Conservation (phyloP, 2,113 vertebrate genomes). For the Paedocypris sp. region DNA sequence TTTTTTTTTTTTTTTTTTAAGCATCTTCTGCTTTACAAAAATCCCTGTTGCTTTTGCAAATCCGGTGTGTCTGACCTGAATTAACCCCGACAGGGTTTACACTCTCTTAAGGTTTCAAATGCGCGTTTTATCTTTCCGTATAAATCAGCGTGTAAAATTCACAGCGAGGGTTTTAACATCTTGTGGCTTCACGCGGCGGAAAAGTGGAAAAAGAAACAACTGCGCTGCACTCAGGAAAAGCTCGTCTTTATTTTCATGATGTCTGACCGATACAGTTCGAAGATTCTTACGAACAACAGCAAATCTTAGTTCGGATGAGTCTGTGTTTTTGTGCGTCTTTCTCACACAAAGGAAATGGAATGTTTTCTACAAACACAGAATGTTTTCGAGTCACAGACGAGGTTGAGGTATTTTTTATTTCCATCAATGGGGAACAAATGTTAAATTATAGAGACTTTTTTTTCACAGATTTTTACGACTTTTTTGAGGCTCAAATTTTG, state of each 20-base stretch:
- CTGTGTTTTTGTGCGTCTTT: conserved; percentile 51
- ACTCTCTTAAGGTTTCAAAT: too few species aligned
- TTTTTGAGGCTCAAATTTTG: conserved; percentile 7
- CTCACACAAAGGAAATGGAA: conserved; percentile 47
- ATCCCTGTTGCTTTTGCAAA: too few species aligned
- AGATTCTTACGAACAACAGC: conserved; percentile 56
- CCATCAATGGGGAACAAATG: background rate
- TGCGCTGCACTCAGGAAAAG: conserved; percentile 34
- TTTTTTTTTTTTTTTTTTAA: too few species aligned
- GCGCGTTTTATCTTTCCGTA: too few species aligned
- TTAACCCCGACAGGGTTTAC: too few species aligned
- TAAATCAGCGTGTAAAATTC: too few species aligned
- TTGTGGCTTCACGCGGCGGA: too few species aligned
- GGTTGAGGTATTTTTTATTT: conserved; percentile 1
- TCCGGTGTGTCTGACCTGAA: too few species aligned
- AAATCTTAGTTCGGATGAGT: too few species aligned
- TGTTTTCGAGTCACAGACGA: conserved; percentile 20
- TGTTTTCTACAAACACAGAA: conserved; percentile 37
- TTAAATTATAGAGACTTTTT: background rate
- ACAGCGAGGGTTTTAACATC: too few species aligned
- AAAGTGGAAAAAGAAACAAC: too few species aligned
- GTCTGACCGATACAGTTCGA: conserved; percentile 53
- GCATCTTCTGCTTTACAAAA: too few species aligned
- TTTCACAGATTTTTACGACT: background rate
- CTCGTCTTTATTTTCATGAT: conserved; percentile 51